These are phyloP conservation scores for Masnerella sp. DNA, from an alignment of 2,888 invertebrate genomes.

Conservation along the genomic window DNA sequence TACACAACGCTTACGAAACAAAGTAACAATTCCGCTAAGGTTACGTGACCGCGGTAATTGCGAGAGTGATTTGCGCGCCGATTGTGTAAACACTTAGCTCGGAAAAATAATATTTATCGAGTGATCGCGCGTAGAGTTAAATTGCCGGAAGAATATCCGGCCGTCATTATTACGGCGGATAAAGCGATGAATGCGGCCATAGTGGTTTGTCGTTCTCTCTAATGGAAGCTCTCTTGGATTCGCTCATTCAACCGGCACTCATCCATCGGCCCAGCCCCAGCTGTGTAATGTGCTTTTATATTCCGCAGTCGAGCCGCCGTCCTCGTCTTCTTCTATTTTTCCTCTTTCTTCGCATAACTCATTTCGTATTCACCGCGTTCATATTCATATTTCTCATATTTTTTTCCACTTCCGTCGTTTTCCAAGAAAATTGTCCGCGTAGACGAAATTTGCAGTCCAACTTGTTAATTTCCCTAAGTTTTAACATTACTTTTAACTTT, in stretches of 20 bases:
- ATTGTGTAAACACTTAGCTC: constrained; percentile 11
- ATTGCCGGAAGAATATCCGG: constrained; percentile 30
- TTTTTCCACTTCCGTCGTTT: constrained; percentile 24
- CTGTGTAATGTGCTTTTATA: constrained; percentile 62
- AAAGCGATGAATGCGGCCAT: constrained; percentile 59
- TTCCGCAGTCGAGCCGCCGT: constrained; percentile 55
- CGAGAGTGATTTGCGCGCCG: constrained; percentile 6
- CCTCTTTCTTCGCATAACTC: constrained; percentile 27
- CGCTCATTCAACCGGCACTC: constrained; percentile 63
- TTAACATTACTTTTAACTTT: too few relatives aligned
- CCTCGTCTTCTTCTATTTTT: constrained; percentile 51
- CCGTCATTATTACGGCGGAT: constrained; percentile 52
- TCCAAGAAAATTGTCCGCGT: constrained; percentile 1
- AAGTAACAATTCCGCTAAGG: constrained; percentile 27
- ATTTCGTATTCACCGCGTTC: constrained; percentile 48
- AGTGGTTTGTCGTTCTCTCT: constrained; percentile 63
- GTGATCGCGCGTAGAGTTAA: constrained; percentile 12
- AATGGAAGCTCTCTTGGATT: constrained; percentile 67
- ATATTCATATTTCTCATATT: constrained; percentile 49
- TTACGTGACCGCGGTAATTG: constrained; percentile 25
- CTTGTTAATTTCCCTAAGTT: too few relatives aligned
- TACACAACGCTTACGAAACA: constrained; percentile 36
- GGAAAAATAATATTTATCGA: constrained; percentile 27
- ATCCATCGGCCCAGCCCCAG: constrained; percentile 64
- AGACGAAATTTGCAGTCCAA: too few relatives aligned